Conservation (phyloP, 2,888 invertebrate genomes). For the Leucophenga montana region DNA sequence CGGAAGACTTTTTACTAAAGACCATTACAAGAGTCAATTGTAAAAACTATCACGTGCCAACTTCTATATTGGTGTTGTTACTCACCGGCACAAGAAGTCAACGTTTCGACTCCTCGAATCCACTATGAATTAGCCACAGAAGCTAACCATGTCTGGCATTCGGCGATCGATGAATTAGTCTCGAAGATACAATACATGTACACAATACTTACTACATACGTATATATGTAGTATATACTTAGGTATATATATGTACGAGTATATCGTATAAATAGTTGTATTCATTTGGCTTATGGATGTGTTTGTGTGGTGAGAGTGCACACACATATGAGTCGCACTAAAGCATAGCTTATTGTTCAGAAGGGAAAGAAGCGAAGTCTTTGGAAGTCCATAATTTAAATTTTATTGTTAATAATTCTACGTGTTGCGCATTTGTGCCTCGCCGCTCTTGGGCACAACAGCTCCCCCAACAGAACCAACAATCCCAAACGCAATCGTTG, state of each 20-base stretch:
- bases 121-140: neutral
- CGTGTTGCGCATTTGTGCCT: conserved; percentile 44
- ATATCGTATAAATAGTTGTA: neutral
- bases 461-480: neutral
- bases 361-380: neutral
- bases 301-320: conserved; percentile 14
- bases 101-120: neutral
- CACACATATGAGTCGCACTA: neutral
- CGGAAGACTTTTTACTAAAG: neutral
- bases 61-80: conserved; percentile 24
- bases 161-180: too few relatives aligned
- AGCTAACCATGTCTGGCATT: neutral
- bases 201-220: neutral
- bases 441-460: neutral
- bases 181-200: conserved; percentile 20
- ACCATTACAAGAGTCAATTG: conserved; percentile 46
- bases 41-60: conserved; percentile 59
- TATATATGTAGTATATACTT: too few relatives aligned
- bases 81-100: conserved; percentile 8
- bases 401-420: conserved; percentile 61
- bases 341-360: too few relatives aligned
- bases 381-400: conserved; percentile 52
- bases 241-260: conserved; percentile 25
- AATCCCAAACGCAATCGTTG: neutral
- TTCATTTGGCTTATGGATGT: conserved; percentile 11